Evolutionary conservation across 2,797 vertebrate species (phyloP).

Genomic region (Lacerta agilis): DNA sequence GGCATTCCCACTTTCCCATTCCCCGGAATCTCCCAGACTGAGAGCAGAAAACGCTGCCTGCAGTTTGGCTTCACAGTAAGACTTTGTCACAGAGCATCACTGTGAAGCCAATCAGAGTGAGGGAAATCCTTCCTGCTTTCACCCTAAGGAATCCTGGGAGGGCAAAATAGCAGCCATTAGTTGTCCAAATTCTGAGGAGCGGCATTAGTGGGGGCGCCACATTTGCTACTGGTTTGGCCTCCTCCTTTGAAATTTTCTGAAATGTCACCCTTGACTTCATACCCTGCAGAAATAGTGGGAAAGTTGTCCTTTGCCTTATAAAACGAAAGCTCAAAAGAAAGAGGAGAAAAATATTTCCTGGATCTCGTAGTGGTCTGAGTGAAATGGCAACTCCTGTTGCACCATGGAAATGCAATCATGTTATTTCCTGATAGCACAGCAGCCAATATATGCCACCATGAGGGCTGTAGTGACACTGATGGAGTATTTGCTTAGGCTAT

Average conservation of each 20-base stretch:
- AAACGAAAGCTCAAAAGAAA: background rate
- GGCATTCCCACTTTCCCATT: background rate
- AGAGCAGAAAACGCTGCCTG: background rate
- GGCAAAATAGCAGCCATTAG: background rate
- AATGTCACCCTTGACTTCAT: background rate
- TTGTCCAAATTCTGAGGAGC: background rate
- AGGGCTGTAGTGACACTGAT: conserved; percentile 40
- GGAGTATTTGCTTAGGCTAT: conserved; percentile 41
- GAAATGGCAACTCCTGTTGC: conserved; percentile 30
- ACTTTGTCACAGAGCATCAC: background rate
- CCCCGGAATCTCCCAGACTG: background rate
- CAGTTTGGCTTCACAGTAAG: background rate
- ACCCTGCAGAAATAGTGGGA: background rate
- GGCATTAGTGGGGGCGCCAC: background rate
- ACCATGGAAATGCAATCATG: conserved; percentile 38
- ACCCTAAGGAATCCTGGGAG: background rate
- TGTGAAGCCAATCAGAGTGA: background rate
- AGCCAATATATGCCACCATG: conserved; percentile 28
- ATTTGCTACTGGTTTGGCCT: background rate
- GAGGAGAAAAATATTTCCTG: conserved; percentile 7
- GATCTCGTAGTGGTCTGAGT: conserved; percentile 13
- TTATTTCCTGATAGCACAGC: conserved; percentile 41
- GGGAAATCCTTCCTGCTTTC: background rate
- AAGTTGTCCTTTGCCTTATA: background rate
- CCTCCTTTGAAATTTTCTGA: background rate